Percentiles rank a stretch among this genome's conserved stretches.
These are phyloP conservation scores for Coptotermes formosanus DNA, from an alignment of 1,140 invertebrate genomes.

Conservation along the genomic window DNA sequence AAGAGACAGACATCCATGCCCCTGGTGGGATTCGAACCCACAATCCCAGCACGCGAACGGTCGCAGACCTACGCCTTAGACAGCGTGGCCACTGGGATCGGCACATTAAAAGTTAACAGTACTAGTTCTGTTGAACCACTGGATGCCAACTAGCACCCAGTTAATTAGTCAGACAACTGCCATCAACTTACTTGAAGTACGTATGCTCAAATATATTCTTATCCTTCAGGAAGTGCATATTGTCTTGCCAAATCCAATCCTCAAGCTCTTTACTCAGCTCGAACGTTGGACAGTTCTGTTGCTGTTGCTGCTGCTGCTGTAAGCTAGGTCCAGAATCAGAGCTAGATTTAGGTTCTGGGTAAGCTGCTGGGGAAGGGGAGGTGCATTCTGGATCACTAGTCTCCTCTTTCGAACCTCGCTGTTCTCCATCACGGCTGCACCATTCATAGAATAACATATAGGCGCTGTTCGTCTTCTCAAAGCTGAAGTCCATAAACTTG, in stretches of 20 bases:
- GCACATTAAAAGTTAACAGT: too few species aligned
- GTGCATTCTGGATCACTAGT: conserved; percentile 10
- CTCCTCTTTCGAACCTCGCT: conserved; percentile 36
- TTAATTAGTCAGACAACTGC: too few species aligned
- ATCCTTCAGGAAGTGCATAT: conserved; percentile 91
- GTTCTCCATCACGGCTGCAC: conserved; percentile 42
- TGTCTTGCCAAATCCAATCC: conserved; percentile 94
- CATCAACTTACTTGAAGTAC: conserved; percentile 77
- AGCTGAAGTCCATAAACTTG: conserved; percentile 96
- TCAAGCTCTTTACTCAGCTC: conserved; percentile 77
- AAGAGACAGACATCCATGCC: too few species aligned
- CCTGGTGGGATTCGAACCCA: too few species aligned
- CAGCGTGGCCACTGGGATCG: too few species aligned
- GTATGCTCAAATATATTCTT: conserved; percentile 95
- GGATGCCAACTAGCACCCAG: too few species aligned
- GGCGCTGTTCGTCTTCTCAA: conserved; percentile 96
- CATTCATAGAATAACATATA: conserved; percentile 97
- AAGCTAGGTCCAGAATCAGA: not conserved
- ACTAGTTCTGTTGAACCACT: too few species aligned
- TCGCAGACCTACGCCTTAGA: too few species aligned
- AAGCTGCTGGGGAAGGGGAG: not conserved
- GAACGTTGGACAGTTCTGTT: conserved; percentile 41
- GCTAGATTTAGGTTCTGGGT: not conserved
- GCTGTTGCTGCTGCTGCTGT: not conserved
- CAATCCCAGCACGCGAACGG: too few species aligned